Percentiles rank a stretch among this genome's conserved stretches.
These are phyloP conservation scores for Drosophila serrata DNA, from an alignment of 1,140 invertebrate species.

Conservation along the genomic window DNA sequence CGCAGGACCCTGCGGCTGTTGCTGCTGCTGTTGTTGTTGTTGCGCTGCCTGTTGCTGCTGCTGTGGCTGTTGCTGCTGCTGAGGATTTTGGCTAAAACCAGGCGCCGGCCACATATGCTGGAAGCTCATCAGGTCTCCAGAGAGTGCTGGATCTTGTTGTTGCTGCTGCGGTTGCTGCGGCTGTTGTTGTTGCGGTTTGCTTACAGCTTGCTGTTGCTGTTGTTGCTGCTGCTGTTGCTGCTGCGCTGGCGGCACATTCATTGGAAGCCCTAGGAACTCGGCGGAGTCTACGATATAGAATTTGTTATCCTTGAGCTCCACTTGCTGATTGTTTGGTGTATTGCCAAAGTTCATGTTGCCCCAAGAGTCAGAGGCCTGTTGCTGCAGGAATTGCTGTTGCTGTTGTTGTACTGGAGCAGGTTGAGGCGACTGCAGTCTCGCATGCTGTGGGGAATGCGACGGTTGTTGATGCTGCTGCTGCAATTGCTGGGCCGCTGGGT, in stretches of 20 bases:
- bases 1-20: constrained; percentile 55
- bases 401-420: constrained; percentile 64
- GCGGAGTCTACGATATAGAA: constrained; percentile 81
- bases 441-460: constrained; percentile 69
- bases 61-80: constrained; percentile 51
- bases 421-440: constrained; percentile 73
- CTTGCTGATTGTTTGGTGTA: constrained; percentile 63
- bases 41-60: constrained; percentile 58
- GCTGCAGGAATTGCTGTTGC: constrained; percentile 62
- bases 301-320: constrained; percentile 79
- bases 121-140: constrained; percentile 75
- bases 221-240: constrained; percentile 64
- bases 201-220: constrained; percentile 51
- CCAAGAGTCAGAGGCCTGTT: constrained; percentile 67
- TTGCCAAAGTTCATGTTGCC: constrained; percentile 72
- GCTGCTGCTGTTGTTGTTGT: constrained; percentile 60
- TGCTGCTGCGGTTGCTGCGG: constrained; percentile 62
- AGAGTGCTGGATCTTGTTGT: constrained; percentile 62
- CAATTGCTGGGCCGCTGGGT: constrained; percentile 53
- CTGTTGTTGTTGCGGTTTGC: constrained; percentile 59
- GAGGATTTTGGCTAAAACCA: constrained; percentile 38
- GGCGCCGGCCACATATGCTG: constrained; percentile 79
- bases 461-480: constrained; percentile 70
- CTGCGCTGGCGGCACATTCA: constrained; percentile 71
- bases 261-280: constrained; percentile 83